phyloP scores from a whole-genome alignment of 2,797 vertebrate species.

The Poeciliopsis turneri region DNA sequence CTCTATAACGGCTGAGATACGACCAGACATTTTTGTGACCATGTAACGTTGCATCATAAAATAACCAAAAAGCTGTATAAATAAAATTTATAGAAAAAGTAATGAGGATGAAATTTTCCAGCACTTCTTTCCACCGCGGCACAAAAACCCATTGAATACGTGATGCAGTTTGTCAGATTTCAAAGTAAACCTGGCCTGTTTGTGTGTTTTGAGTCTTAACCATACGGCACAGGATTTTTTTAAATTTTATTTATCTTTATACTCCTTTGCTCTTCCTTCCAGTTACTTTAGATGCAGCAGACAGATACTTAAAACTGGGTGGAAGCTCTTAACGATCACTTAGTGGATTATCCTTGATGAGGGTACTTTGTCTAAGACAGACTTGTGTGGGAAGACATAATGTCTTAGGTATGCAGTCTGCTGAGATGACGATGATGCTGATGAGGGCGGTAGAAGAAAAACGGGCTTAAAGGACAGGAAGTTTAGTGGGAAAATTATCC shows the following conservation, averaged over 20 bases:
- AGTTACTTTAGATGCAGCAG: conserved; percentile 27
- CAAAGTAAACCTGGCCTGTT: not conserved
- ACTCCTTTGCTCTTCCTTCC: not conserved
- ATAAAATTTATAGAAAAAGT: not conserved
- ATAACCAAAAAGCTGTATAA: not conserved
- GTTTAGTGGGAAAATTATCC: not conserved
- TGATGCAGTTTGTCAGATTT: not conserved
- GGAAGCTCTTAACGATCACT: conserved; percentile 54
- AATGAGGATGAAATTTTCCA: not conserved
- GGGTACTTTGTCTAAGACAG: conserved; percentile 54
- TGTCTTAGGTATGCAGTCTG: conserved; percentile 34
- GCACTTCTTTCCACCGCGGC: not conserved
- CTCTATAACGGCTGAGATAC: not conserved
- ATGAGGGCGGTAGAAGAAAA: conserved; percentile 6
- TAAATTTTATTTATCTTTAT: conserved; percentile 1
- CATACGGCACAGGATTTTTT: conserved; percentile 11
- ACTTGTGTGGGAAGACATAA: conserved; percentile 42
- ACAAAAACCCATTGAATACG: not conserved
- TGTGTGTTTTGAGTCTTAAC: not conserved
- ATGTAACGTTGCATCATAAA: not conserved
- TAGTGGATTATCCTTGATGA: conserved; percentile 53
- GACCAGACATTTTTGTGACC: not conserved
- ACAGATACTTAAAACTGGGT: conserved; percentile 21
- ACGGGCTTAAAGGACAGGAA: conserved; percentile 3
- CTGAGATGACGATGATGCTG: conserved; percentile 7